phyloP scores from a whole-genome alignment of 2,888 invertebrate genomes.

The Neoascia interrupta region DNA sequence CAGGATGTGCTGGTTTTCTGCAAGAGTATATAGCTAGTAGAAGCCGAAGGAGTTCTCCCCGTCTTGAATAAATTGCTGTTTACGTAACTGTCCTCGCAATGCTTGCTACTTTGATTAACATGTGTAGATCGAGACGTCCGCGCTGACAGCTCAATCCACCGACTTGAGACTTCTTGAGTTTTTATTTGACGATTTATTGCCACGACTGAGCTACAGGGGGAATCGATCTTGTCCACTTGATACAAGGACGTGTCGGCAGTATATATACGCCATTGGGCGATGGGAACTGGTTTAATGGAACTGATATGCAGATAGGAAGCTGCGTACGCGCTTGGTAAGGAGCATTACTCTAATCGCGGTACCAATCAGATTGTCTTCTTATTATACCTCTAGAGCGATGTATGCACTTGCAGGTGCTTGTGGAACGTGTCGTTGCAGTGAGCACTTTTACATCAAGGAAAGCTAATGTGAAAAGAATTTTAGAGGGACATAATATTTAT shows the following conservation, averaged over 20 bases:
- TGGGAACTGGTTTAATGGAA: constrained; percentile 58
- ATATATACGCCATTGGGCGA: constrained; percentile 31
- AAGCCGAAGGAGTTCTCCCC: constrained; percentile 30
- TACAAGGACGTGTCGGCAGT: constrained; percentile 31
- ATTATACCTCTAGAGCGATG: constrained; percentile 36
- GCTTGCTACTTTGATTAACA: constrained; percentile 68
- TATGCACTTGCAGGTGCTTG: constrained; percentile 47
- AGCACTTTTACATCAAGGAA: no score
- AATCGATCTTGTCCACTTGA: constrained; percentile 51
- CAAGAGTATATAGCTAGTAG: no score
- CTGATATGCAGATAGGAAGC: constrained; percentile 65
- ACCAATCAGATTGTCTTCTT: constrained; percentile 61
- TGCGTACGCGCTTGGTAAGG: constrained; percentile 59
- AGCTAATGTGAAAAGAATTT: no score
- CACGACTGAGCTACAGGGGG: constrained; percentile 47
- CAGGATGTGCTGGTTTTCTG: constrained; percentile 62
- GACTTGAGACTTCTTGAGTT: constrained; percentile 56
- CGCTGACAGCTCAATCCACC: constrained; percentile 67
- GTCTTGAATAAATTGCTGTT: constrained; percentile 65
- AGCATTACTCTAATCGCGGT: constrained; percentile 58
- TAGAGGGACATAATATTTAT: no score
- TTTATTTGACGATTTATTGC: constrained; percentile 69
- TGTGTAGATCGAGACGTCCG: constrained; percentile 69
- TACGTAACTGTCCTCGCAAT: constrained; percentile 68
- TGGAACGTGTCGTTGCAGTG: constrained; percentile 62